Evolutionary conservation across 2,888 invertebrate genomes (phyloP), one percentile per base, ranked within the genome.

Genomic region (Spialia ferax): DNA sequence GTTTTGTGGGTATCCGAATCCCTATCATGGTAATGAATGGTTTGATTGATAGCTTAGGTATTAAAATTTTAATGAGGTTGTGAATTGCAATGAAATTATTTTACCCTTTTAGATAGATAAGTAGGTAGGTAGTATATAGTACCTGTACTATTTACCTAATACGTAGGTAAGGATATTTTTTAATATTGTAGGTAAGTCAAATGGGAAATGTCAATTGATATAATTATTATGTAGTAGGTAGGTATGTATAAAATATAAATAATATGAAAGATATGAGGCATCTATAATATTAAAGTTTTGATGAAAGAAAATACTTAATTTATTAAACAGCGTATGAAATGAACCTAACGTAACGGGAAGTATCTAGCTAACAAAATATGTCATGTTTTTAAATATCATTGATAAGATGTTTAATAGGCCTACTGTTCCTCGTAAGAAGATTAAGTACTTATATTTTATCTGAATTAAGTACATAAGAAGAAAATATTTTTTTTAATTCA

Each of bases 371-470:
- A 22, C 29, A 64, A 57, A 64, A 64, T 67, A 66, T 72, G 69
- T 70, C 62, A 70, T 71, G 70, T 68, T 55, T 65, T 56, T 18
- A 65, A 62, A 70, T 70, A 70, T 71, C 69, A 73, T 69, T 69
- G 63, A 65, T 48, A 38, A 60, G 23, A 45, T 64, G 56, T 68
- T 71, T 63, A 59, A 74, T 80, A 81, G 81, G 80, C 81, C 81
- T 78, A 77, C 70, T 69, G 76, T 79, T 78, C 79, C 79, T 79
- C 77, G 62, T 70, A 76, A 77, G 78, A 77, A 77, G 71, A 68
- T n/a, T n/a, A n/a, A n/a, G n/a, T n/a, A n/a, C n/a, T n/a, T n/a
- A n/a, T 48, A 52, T n/a, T 26, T 38, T 2, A 70, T n/a, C 26
- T 72, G 66, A 62, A 42, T 59, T 64, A 45, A 45, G 8, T 18